Conservation (phyloP, 2,113 vertebrate species). For the Carassius carassius region DNA sequence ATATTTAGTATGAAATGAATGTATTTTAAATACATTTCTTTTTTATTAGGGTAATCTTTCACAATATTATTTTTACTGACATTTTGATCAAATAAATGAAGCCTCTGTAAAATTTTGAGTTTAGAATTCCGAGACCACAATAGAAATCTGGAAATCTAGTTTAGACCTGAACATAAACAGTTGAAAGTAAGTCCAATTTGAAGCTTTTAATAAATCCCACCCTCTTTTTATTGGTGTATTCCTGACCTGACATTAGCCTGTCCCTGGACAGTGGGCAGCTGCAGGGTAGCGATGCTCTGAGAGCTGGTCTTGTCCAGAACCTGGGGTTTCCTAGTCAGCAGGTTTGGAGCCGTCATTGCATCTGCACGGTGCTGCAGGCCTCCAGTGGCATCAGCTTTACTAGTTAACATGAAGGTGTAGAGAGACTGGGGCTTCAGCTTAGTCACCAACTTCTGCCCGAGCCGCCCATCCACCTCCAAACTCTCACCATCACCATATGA, state of each 20-base stretch:
- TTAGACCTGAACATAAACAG: neutral
- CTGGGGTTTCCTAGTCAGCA: slow-evolving; percentile 88
- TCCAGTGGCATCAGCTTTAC: slow-evolving; percentile 92
- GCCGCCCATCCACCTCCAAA: slow-evolving; percentile 91
- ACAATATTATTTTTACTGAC: neutral
- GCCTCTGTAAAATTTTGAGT: neutral
- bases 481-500: slow-evolving; percentile 93
- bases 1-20: too few species aligned
- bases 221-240: neutral
- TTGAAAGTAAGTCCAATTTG: neutral
- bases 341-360: slow-evolving; percentile 89
- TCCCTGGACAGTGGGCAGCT: slow-evolving; percentile 87
- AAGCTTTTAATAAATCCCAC: neutral
- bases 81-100: neutral
- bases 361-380: slow-evolving; percentile 94
- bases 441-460: slow-evolving; percentile 90
- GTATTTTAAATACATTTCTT: too few species aligned
- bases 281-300: slow-evolving; percentile 94
- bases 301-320: slow-evolving; percentile 92
- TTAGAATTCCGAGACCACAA: neutral
- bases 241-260: slow-evolving; percentile 90
- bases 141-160: neutral
- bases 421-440: slow-evolving; percentile 92
- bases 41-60: neutral
- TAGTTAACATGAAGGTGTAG: slow-evolving; percentile 94